These are phyloP conservation scores for Eristalinus aeneus DNA, from an alignment of 2,888 invertebrate species.

Conservation along the genomic window DNA sequence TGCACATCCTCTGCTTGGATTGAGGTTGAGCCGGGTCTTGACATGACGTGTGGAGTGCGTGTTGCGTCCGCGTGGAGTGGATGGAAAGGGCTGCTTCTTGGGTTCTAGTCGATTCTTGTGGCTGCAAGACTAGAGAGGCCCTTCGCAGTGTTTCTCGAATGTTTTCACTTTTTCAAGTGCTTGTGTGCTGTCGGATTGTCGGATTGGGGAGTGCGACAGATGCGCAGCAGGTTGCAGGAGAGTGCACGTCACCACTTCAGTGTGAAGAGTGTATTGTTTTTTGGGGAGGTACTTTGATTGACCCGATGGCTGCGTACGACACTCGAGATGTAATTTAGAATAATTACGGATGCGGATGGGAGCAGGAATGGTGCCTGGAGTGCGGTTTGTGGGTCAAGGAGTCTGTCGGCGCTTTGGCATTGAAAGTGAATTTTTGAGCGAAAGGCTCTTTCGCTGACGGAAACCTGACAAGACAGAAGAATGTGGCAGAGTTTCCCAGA, in stretches of 20 bases:
- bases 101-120: not conserved
- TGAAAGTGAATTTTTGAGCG: slow-evolving; percentile 16
- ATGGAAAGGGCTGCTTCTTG: slow-evolving; percentile 18
- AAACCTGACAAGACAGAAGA: not conserved
- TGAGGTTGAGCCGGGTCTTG: slow-evolving; percentile 47
- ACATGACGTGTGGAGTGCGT: slow-evolving; percentile 29
- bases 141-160: not conserved
- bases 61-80: not conserved
- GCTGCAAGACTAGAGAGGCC: not conserved
- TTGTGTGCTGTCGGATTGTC: not conserved
- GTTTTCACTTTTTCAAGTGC: slow-evolving; percentile 51
- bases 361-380: not conserved
- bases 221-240: not conserved
- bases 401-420: not conserved
- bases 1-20: slow-evolving; percentile 35
- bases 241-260: not conserved
- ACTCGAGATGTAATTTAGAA: slow-evolving; percentile 11
- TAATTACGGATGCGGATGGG: not conserved
- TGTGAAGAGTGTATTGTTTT: not conserved
- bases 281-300: not conserved
- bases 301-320: not conserved
- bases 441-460: not conserved
- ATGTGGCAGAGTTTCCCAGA: not conserved
- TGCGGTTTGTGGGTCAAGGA: slow-evolving; percentile 2
- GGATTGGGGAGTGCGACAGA: not conserved